phyloP scores from a whole-genome alignment of 2,113 vertebrate genomes.

The Zingel zingel region DNA sequence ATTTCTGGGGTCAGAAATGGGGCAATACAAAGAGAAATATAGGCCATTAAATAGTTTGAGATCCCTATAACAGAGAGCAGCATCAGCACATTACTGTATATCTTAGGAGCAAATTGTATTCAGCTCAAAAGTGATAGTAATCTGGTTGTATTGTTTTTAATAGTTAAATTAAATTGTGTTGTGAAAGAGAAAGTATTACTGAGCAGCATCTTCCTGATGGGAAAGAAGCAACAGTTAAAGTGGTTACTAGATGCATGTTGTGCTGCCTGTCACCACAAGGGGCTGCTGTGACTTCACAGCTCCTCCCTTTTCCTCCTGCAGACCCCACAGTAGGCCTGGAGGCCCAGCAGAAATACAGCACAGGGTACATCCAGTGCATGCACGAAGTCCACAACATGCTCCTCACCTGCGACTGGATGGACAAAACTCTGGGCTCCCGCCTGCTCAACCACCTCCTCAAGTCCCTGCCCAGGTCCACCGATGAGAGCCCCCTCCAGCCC shows the following conservation, averaged over 20 bases:
- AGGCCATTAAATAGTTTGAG: neutral
- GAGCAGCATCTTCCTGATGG: neutral
- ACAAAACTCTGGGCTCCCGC: conserved; percentile 89
- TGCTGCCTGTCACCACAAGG: conserved; percentile 33
- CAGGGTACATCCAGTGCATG: conserved; percentile 93
- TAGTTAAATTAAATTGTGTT: neutral
- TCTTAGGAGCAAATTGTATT: neutral
- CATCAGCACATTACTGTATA: neutral
- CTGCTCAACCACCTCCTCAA: conserved; percentile 91
- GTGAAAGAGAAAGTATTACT: neutral
- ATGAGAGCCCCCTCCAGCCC: conserved; percentile 65
- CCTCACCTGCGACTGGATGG: conserved; percentile 93
- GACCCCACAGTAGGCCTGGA: conserved; percentile 86
- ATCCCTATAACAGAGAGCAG: conserved; percentile 30
- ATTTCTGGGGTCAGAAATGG: fast-evolving
- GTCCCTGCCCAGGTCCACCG: conserved; percentile 85
- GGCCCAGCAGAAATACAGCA: conserved; percentile 91
- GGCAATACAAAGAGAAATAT: neutral
- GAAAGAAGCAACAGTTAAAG: neutral
- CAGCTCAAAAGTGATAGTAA: neutral
- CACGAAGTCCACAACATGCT: conserved; percentile 93
- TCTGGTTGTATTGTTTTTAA: no score
- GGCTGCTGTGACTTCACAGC: conserved; percentile 7
- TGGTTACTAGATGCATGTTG: neutral
- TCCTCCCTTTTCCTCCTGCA: conserved; percentile 32